Conservation (phyloP, 2,888 invertebrate genomes). For the Marasmarcha lunaedactyla region DNA sequence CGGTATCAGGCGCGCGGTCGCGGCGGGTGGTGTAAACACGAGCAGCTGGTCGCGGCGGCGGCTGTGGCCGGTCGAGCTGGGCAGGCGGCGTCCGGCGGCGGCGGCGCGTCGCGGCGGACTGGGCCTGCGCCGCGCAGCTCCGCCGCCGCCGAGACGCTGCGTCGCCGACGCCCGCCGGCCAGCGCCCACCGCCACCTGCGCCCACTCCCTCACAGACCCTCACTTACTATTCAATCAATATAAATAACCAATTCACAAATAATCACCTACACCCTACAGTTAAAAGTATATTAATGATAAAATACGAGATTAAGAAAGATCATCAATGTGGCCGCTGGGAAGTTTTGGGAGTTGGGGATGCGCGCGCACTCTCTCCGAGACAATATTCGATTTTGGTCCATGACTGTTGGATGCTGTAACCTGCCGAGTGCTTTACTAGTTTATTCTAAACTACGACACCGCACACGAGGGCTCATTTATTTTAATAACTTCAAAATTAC, state of each 20-base stretch:
- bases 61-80: conserved; percentile 16
- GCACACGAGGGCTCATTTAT: conserved; percentile 32
- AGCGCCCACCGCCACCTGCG: conserved; percentile 39
- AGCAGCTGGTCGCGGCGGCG: conserved; percentile 33
- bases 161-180: conserved; percentile 53
- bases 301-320: conserved; percentile 53
- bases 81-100: conserved; percentile 16
- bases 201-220: neutral
- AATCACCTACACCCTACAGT: neutral
- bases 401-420: conserved; percentile 65
- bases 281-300: neutral
- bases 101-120: conserved; percentile 15
- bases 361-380: conserved; percentile 61
- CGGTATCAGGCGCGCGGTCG: conserved; percentile 28
- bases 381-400: conserved; percentile 72
- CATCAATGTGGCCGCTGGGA: conserved; percentile 61
- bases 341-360: conserved; percentile 45
- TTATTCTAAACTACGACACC: conserved; percentile 50
- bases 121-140: conserved; percentile 37
- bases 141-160: conserved; percentile 61
- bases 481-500: conserved; percentile 16
- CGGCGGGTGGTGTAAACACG: conserved; percentile 15
- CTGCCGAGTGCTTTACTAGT: conserved; percentile 63
- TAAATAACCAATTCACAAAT: neutral
- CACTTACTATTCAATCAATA: neutral